A percentile compares a stretch with the other conserved stretches of the same genome.
phyloP scores from a whole-genome alignment of 2,797 vertebrate genomes.

The Protosalanx chinensis region DNA sequence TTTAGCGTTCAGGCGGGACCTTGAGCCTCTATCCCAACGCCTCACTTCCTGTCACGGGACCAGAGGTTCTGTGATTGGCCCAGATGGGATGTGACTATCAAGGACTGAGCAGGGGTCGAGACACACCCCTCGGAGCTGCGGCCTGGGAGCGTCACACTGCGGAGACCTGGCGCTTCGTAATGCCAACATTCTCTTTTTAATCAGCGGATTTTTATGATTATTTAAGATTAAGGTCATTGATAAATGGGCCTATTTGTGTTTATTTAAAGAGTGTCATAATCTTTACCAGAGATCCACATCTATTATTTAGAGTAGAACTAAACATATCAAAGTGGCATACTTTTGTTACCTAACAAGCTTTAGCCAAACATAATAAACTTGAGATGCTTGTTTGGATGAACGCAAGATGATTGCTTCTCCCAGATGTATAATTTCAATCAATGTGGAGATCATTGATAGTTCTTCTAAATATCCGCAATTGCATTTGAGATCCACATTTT shows the following conservation, averaged over 20 bases:
- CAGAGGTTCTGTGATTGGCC: background rate
- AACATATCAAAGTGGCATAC: background rate
- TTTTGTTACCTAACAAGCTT: background rate
- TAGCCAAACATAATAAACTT: background rate
- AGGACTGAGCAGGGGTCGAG: conserved; percentile 6
- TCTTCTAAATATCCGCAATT: conserved; percentile 46
- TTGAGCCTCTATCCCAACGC: conserved; percentile 17
- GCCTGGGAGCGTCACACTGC: background rate
- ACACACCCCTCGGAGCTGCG: background rate
- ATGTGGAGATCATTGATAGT: conserved; percentile 4
- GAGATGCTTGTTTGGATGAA: background rate
- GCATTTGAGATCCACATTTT: conserved; percentile 45
- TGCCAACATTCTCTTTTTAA: too few species aligned
- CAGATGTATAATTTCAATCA: background rate
- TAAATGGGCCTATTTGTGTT: too few species aligned
- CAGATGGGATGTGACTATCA: conserved; percentile 13
- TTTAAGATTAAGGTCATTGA: too few species aligned
- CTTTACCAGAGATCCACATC: too few species aligned
- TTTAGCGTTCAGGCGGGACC: conserved; percentile 31
- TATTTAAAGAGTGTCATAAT: too few species aligned
- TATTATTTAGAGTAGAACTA: background rate
- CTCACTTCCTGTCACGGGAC: conserved; percentile 16
- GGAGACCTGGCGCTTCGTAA: too few species aligned
- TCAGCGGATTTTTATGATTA: too few species aligned
- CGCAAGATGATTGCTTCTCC: background rate